Percentiles rank a stretch among this genome's conserved stretches.
These are phyloP conservation scores for Propithecus deckenii DNA, from an alignment of 2,797 vertebrate genomes.

Conservation along the genomic window DNA sequence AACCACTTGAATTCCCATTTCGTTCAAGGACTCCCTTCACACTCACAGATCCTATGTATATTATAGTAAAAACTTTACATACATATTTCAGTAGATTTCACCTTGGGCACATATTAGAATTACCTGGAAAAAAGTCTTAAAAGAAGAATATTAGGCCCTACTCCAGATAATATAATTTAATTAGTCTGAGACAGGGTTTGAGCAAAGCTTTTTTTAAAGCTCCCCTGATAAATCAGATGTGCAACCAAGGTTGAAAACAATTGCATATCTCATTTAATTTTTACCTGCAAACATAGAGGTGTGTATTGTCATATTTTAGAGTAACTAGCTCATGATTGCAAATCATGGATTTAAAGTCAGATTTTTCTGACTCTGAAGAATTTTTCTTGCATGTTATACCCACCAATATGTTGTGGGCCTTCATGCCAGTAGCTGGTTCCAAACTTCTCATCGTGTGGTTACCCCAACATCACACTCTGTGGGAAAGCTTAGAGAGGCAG, in stretches of 20 bases:
- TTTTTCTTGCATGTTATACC: neutral
- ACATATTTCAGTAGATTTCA: neutral
- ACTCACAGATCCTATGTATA: neutral
- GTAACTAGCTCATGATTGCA: neutral
- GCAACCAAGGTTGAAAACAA: neutral
- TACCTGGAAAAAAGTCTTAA: neutral
- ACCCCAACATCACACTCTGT: neutral
- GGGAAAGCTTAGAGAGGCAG: neutral
- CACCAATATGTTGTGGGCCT: neutral
- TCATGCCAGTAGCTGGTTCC: neutral
- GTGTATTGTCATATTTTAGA: neutral
- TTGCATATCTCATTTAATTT: neutral
- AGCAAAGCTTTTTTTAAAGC: conserved; percentile 14
- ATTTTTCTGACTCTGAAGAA: neutral
- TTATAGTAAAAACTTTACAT: neutral
- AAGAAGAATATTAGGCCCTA: neutral
- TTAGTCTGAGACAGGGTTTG: neutral
- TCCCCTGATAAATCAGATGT: neutral
- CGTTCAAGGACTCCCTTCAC: neutral
- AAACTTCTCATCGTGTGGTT: neutral
- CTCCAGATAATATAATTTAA: neutral
- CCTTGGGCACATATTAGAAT: neutral
- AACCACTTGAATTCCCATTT: neutral
- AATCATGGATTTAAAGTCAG: neutral
- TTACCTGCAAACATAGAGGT: neutral